Conservation (phyloP, 2,113 vertebrate species). For the Pogonocichla stellata region DNA sequence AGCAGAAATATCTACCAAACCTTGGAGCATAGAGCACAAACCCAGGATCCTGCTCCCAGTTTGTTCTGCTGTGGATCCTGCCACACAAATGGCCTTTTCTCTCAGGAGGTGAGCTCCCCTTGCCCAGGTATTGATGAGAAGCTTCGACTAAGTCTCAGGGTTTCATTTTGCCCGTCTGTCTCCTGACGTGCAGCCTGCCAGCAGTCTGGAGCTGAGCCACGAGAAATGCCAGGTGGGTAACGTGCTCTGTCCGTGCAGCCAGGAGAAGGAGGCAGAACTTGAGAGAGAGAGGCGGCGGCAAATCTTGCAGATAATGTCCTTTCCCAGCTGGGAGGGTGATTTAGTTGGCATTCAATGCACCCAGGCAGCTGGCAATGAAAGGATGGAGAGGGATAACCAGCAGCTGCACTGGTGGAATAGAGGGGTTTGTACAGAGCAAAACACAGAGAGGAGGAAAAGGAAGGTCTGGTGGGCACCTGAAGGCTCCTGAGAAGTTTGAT, state of each 20-base stretch:
- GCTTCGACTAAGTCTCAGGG: too few species aligned
- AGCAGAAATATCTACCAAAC: neutral
- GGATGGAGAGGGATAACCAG: neutral
- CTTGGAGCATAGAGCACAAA: neutral
- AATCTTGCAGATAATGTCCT: neutral
- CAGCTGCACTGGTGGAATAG: neutral
- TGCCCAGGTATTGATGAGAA: too few species aligned
- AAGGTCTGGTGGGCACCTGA: neutral
- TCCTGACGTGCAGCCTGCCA: too few species aligned
- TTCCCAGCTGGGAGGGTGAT: too few species aligned
- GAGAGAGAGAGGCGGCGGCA: neutral
- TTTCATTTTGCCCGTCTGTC: too few species aligned
- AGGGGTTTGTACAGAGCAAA: accelerated
- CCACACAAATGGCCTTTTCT: too few species aligned
- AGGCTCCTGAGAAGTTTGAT: neutral
- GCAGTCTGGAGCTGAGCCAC: neutral
- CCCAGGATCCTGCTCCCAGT: neutral
- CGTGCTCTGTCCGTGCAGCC: neutral
- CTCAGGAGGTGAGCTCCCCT: too few species aligned
- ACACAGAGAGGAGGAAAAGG: accelerated
- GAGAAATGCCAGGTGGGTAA: neutral
- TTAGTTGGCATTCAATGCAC: too few species aligned
- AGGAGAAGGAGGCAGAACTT: neutral
- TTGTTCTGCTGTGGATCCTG: too few species aligned
- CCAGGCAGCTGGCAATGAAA: neutral